Conservation (phyloP, 2,113 vertebrate species). For the Panthera tigris region DNA sequence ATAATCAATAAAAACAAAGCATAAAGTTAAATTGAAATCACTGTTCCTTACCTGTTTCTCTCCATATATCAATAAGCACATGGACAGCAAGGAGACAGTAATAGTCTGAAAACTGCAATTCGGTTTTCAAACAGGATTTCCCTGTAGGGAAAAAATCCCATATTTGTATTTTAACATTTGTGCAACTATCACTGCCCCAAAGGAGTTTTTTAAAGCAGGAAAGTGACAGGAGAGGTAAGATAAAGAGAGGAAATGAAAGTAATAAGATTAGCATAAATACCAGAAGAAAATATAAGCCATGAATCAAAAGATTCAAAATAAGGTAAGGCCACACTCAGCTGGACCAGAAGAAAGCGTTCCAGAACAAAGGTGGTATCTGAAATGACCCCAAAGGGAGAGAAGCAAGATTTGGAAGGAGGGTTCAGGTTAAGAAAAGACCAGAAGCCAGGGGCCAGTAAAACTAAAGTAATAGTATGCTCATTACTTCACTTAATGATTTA, state of each 20-base stretch:
- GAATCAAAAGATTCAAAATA: slow-evolving; percentile 13
- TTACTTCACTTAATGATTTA: background rate
- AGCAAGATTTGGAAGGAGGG: background rate
- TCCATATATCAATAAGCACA: slow-evolving; percentile 95
- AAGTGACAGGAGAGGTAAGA: background rate
- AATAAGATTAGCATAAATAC: background rate
- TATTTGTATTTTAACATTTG: slow-evolving; percentile 4
- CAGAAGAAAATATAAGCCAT: background rate
- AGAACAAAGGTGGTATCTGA: background rate
- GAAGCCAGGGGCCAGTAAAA: background rate
- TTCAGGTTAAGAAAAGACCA: slow-evolving; percentile 12
- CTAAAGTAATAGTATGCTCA: background rate
- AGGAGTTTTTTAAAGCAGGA: background rate
- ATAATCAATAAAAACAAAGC: background rate
- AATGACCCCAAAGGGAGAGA: background rate
- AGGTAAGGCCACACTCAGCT: background rate
- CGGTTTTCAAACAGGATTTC: slow-evolving; percentile 94
- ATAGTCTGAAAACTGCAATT: slow-evolving; percentile 97
- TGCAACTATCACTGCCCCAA: background rate
- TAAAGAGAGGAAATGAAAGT: background rate
- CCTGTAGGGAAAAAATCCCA: slow-evolving; percentile 82
- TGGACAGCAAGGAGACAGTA: slow-evolving; percentile 98
- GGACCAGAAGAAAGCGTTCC: background rate
- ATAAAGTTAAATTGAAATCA: background rate
- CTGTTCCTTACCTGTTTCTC: slow-evolving; percentile 88